A percentile compares a stretch with the other conserved stretches of the same genome.
Evolutionary conservation across 1,140 invertebrate species (phyloP).

Genomic region (Frieseomelitta varia): DNA sequence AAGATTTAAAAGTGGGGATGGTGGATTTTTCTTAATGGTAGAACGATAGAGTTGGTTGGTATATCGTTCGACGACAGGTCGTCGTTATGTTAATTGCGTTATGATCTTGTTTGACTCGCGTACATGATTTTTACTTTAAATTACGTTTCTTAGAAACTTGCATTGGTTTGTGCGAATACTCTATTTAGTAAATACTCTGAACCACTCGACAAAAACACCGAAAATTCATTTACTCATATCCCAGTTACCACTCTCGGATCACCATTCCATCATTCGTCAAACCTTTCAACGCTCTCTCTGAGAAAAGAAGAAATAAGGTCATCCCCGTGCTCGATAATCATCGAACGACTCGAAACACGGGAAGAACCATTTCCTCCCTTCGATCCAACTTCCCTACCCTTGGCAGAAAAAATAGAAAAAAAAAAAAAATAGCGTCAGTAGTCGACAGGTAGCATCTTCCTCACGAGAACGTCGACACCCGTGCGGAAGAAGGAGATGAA

Average conservation of each 20-base stretch:
- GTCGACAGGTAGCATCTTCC: conserved; percentile 18
- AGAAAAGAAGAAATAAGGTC: not conserved
- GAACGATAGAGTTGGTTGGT: not conserved
- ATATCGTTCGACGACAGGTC: not conserved
- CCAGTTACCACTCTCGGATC: not conserved
- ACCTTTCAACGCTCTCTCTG: not conserved
- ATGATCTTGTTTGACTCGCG: not conserved
- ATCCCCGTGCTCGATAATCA: not conserved
- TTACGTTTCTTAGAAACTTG: not conserved
- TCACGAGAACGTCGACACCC: not conserved
- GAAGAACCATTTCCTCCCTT: not conserved
- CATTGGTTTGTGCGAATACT: too few species aligned
- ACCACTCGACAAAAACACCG: not conserved
- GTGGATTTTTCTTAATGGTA: not conserved
- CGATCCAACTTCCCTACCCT: not conserved
- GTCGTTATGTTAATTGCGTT: not conserved
- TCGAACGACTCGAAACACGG: not conserved
- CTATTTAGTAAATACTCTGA: not conserved
- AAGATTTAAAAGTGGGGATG: not conserved
- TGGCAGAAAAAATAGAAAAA: not conserved
- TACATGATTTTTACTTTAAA: not conserved
- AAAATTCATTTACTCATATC: not conserved
- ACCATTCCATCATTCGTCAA: not conserved
- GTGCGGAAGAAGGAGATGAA: too few species aligned
- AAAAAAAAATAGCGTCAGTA: conserved; percentile 6